phyloP scores from a whole-genome alignment of 37 sponge, comb jelly and placozoan species.

The Spongia lamella region DNA sequence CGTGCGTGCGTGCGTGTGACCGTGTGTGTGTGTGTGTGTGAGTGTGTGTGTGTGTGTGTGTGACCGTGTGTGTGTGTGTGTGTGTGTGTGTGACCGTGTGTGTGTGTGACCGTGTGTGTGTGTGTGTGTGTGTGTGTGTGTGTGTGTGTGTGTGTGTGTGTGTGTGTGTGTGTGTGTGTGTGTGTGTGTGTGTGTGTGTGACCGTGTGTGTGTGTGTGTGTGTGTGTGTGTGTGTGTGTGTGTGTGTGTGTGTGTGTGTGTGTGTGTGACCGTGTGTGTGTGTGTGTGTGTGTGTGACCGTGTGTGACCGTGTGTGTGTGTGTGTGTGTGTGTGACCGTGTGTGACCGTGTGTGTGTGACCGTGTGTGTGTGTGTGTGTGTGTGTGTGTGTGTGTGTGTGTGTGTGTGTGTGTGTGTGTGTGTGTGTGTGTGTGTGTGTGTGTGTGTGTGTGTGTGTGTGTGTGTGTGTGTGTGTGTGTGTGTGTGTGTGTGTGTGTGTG shows the following conservation, averaged over 20 bases:
- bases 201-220: too few species aligned
- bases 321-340: not conserved
- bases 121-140: conserved; percentile 17
- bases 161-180: conserved; percentile 16
- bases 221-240: conserved; percentile 25
- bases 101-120: too few species aligned
- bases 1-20: too few species aligned
- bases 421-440: not conserved
- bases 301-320: not conserved
- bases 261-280: too few species aligned
- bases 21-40: conserved; percentile 3
- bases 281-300: not conserved
- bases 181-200: conserved; percentile 32
- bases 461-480: conserved; percentile 1
- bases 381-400: too few species aligned
- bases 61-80: too few species aligned
- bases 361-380: too few species aligned
- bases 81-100: too few species aligned
- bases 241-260: conserved; percentile 11
- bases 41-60: not conserved
- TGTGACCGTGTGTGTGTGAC: too few species aligned
- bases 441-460: conserved; percentile 7
- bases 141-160: conserved; percentile 10
- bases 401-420: conserved; percentile 2
- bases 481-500: too few species aligned